Evolutionary conservation across 2,113 vertebrate species (phyloP), one percentile per base, ranked within the genome.

Genomic region (Coptodon bakossiorum): DNA sequence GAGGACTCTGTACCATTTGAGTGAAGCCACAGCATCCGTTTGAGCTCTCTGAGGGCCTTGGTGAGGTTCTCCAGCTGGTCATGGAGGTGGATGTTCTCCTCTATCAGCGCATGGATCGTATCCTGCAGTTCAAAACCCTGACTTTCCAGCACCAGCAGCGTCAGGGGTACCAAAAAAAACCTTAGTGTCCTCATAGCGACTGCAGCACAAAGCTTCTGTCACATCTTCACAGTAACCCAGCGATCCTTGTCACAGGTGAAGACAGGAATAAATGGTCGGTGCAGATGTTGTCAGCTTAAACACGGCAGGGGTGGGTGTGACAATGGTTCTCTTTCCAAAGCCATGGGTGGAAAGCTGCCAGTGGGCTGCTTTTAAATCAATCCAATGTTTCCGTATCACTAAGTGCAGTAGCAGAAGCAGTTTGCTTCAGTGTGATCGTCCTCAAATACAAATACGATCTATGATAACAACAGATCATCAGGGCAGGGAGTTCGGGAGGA

Each of bases 21-120:
- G 86, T 95, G 96, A 86, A 94, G 95, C 92, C 95, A 95, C 19
- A 97, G 88, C 76, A 97, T 95, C 45, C 94, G 94, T 22, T 96
- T 94, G 36, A 96, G 92, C 79, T 96, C 94, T 40, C 95, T 89
- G 13, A 97, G 93, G 73, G 96, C 94, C 9, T 95, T 91, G 3
- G 96, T 97, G 86, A 97, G 96, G 88, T 97, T 97, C 88, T 97
- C 95, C 83, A 97, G 93, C 88, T 95, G 96, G 90, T 96, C 96
- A 8, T 97, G 97, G 3, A 97, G 95, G 40, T 95, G 95, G 76
- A 96, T 94, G 82, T 97, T 98, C 92, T 97, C 97, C 54, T 96
- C 95, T 14, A 97, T 96, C 81, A 97, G 93, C 3, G 93, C 86
- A 13, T 96, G 95, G 84, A 97, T 97, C 2, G 96, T 96, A 50